A percentile compares a stretch with the other conserved stretches of the same genome.
These are phyloP conservation scores for Drosophila ustulata DNA, from an alignment of 2,888 invertebrate species.

Conservation along the genomic window DNA sequence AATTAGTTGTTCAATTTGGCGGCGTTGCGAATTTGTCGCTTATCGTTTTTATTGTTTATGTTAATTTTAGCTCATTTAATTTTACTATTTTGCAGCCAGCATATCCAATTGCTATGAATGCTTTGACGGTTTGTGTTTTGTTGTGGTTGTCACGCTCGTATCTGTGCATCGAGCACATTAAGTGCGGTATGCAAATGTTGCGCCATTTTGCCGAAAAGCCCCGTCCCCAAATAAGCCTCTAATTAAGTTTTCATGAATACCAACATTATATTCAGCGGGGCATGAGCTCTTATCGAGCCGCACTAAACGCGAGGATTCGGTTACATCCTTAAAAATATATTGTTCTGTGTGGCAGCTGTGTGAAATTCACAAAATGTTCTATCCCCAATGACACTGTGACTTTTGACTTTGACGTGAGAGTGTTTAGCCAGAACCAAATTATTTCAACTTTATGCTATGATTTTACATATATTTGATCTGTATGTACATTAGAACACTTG, in stretches of 20 bases:
- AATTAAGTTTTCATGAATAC: conserved; percentile 76
- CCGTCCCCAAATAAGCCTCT: conserved; percentile 65
- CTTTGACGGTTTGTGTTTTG: conserved; percentile 30
- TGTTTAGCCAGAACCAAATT: no score
- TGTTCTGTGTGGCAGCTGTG: neutral
- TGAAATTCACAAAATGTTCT: neutral
- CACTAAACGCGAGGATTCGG: conserved; percentile 12
- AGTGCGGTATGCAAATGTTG: conserved; percentile 74
- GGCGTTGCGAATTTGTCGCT: conserved; percentile 62
- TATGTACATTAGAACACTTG: no score
- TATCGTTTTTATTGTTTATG: conserved; percentile 78
- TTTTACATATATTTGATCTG: no score
- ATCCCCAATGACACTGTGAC: neutral
- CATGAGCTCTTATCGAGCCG: conserved; percentile 51
- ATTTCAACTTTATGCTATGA: no score
- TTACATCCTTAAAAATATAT: conserved; percentile 26
- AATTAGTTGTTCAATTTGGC: conserved; percentile 70
- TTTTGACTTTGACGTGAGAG: neutral
- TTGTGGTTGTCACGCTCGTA: conserved; percentile 48
- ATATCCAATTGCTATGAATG: conserved; percentile 10
- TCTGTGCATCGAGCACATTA: conserved; percentile 68
- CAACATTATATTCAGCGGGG: conserved; percentile 43
- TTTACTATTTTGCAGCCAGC: conserved; percentile 61
- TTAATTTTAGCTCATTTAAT: conserved; percentile 74
- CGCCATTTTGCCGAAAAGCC: conserved; percentile 47